Conservation (phyloP, 2,797 vertebrate species). For the Spea hammondii region DNA sequence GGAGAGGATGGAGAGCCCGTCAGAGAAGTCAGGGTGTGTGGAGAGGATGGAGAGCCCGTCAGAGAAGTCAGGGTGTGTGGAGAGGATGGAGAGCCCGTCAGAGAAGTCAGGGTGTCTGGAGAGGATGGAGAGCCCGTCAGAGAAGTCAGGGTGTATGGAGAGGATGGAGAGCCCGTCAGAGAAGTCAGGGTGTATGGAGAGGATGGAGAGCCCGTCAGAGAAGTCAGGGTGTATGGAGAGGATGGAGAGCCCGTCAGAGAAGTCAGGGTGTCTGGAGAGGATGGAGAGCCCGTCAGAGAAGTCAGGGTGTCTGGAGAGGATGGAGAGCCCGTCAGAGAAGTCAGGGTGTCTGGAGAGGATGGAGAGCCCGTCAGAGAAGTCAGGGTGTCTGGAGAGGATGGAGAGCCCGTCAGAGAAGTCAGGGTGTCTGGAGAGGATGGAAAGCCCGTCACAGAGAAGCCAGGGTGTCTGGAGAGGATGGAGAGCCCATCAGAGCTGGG, state of each 20-base stretch:
- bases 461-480: neutral
- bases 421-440: neutral
- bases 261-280: neutral
- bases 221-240: neutral
- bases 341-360: neutral
- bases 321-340: too few relatives aligned
- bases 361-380: too few relatives aligned
- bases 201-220: neutral
- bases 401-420: neutral
- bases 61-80: neutral
- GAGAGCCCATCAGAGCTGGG: neutral
- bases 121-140: neutral
- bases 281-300: neutral
- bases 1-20: too few relatives aligned
- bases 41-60: neutral
- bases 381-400: neutral
- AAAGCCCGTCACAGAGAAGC: too few relatives aligned
- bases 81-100: constrained; percentile 9
- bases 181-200: neutral
- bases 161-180: too few relatives aligned
- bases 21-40: too few relatives aligned
- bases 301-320: neutral
- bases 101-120: too few relatives aligned
- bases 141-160: neutral
- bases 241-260: neutral